Evolutionary conservation across 2,797 vertebrate species (phyloP).

Genomic region (Malacoctenus gilli): DNA sequence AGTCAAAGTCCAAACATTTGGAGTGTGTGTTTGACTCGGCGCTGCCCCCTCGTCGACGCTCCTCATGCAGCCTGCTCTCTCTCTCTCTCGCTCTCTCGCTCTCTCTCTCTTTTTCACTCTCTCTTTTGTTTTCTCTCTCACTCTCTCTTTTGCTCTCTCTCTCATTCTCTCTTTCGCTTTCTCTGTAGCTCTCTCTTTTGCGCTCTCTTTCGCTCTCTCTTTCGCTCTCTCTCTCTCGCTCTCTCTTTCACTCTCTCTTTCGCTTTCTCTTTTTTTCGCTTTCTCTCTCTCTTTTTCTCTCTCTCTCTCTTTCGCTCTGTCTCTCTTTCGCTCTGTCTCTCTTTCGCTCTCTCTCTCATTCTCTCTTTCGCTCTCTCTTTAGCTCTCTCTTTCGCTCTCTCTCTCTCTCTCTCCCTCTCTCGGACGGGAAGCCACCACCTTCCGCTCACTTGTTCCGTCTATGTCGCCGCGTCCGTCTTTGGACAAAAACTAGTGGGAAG

Average conservation of each 20-base stretch:
- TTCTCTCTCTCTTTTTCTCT: slow-evolving; percentile 54
- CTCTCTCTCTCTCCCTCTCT: slow-evolving; percentile 56
- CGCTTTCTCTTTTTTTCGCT: no score
- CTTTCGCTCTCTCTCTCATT: no score
- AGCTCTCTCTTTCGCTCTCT: no score
- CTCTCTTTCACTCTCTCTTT: slow-evolving; percentile 63
- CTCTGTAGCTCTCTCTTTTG: no score
- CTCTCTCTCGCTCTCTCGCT: slow-evolving; percentile 59
- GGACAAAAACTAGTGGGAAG: slow-evolving; percentile 39
- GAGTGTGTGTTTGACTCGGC: slow-evolving; percentile 77
- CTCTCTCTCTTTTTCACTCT: slow-evolving; percentile 59
- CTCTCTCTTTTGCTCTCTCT: no score
- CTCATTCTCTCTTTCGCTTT: no score
- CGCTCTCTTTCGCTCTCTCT: no score
- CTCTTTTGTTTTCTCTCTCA: no score
- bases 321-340: slow-evolving; percentile 23
- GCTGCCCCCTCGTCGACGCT: slow-evolving; percentile 70
- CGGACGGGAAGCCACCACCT: slow-evolving; percentile 45
- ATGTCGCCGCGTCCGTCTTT: slow-evolving; percentile 30
- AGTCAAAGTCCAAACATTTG: slow-evolving; percentile 73
- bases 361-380: no score
- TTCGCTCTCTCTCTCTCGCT: slow-evolving; percentile 48
- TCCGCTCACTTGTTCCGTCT: slow-evolving; percentile 27
- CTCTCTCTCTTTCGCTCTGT: slow-evolving; percentile 59
- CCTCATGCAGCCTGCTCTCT: slow-evolving; percentile 66